A percentile compares a stretch with the other conserved stretches of the same genome.
Evolutionary conservation across 2,797 vertebrate genomes (phyloP).

Genomic region (Carapus acus): DNA sequence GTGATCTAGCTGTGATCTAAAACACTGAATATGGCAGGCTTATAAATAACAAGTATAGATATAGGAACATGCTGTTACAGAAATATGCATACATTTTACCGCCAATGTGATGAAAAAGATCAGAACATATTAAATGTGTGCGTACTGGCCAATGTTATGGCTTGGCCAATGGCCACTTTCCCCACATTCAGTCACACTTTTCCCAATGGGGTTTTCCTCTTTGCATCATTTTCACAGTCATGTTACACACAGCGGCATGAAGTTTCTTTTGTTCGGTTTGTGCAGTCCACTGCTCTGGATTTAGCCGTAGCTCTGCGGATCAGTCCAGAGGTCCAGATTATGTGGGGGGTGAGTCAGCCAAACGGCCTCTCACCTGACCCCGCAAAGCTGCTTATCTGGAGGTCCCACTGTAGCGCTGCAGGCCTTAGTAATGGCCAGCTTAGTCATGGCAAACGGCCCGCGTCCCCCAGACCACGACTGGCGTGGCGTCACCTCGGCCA

Average conservation of each 20-base stretch:
- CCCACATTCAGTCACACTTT: not conserved
- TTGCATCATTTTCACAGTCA: constrained; percentile 3
- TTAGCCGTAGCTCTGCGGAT: constrained; percentile 29
- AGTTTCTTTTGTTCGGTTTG: constrained; percentile 15
- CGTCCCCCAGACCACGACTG: constrained; percentile 24
- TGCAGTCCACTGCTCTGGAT: constrained; percentile 27
- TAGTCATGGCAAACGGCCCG: constrained; percentile 37
- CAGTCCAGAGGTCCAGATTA: constrained; percentile 57
- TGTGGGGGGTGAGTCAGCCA: constrained; percentile 34
- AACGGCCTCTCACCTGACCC: constrained; percentile 52
- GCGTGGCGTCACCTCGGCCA: constrained; percentile 25
- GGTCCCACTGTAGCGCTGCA: constrained; percentile 37
- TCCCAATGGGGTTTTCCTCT: not conserved
- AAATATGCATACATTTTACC: too few relatives aligned
- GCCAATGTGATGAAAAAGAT: too few relatives aligned
- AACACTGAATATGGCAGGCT: too few relatives aligned
- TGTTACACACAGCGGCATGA: not conserved
- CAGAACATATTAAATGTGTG: too few relatives aligned
- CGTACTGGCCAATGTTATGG: too few relatives aligned
- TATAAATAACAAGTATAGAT: too few relatives aligned
- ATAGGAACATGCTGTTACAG: too few relatives aligned
- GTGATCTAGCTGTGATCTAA: too few relatives aligned
- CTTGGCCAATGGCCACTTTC: too few relatives aligned
- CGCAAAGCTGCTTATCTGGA: constrained; percentile 58
- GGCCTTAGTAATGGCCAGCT: constrained; percentile 48